Conservation (phyloP, 2,113 vertebrate genomes). For the Rhinoderma darwinii region DNA sequence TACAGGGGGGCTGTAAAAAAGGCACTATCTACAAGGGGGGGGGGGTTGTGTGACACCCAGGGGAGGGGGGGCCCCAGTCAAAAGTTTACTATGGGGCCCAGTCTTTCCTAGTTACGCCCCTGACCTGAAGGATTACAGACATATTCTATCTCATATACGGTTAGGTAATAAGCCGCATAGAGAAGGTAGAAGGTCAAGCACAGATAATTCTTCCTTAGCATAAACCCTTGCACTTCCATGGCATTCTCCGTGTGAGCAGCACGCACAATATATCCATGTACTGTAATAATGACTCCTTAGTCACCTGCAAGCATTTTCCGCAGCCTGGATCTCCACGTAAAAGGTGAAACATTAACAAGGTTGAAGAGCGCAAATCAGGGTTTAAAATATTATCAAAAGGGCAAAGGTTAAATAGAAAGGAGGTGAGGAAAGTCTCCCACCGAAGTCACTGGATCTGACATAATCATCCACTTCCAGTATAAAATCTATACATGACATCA, state of each 20-base stretch:
- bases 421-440: not conserved
- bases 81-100: no score
- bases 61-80: no score
- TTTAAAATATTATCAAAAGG: not conserved
- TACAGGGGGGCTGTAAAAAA: no score
- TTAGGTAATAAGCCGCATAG: constrained; percentile 10
- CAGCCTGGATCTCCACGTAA: not conserved
- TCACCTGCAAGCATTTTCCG: not conserved
- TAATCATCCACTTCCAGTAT: not conserved
- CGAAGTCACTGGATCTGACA: not conserved
- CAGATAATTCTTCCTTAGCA: constrained; percentile 12
- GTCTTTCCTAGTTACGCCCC: no score
- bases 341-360: constrained; percentile 43
- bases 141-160: not conserved
- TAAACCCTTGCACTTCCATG: not conserved
- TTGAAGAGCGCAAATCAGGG: constrained; percentile 22
- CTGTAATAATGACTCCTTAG: not conserved
- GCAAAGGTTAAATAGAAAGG: constrained; percentile 19
- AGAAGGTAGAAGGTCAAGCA: constrained; percentile 16
- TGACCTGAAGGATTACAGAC: not conserved
- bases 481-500: not conserved
- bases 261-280: not conserved
- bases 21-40: no score
- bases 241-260: not conserved
- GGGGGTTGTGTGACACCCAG: no score